Percentiles rank a stretch among this genome's conserved stretches.
These are phyloP conservation scores for Tinamus guttatus DNA, from an alignment of 2,113 vertebrate genomes.

Conservation along the genomic window DNA sequence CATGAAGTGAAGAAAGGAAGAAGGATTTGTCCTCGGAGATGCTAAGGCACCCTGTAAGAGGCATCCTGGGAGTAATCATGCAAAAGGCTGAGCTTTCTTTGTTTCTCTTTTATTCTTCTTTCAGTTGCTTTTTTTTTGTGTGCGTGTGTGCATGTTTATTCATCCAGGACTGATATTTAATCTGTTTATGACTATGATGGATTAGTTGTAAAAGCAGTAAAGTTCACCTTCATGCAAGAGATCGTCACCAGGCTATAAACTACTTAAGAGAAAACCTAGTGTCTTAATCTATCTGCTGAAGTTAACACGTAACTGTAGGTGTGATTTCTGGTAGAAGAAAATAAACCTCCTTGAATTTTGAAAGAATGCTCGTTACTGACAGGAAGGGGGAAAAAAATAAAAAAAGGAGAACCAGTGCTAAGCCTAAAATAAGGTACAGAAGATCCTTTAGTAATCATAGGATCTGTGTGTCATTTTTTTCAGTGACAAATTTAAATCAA, in stretches of 20 bases:
- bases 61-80: neutral
- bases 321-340: neutral
- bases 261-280: neutral
- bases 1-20: neutral
- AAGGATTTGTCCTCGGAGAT: neutral
- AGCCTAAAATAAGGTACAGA: neutral
- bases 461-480: neutral
- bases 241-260: rapidly evolving
- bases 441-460: neutral
- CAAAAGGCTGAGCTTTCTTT: neutral
- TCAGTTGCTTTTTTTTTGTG: neutral
- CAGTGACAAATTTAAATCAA: neutral
- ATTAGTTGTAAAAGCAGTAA: neutral
- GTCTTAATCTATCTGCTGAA: neutral
- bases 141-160: too few relatives aligned
- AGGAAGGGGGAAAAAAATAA: neutral
- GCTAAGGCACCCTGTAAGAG: neutral
- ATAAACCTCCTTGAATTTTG: neutral
- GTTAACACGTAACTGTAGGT: neutral
- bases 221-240: neutral
- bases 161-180: neutral
- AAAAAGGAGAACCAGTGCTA: neutral
- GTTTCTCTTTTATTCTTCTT: neutral
- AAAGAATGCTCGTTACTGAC: neutral
- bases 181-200: neutral